Evolutionary conservation across 2,888 invertebrate genomes (phyloP).

Genomic region (Trachelus tabidus): DNA sequence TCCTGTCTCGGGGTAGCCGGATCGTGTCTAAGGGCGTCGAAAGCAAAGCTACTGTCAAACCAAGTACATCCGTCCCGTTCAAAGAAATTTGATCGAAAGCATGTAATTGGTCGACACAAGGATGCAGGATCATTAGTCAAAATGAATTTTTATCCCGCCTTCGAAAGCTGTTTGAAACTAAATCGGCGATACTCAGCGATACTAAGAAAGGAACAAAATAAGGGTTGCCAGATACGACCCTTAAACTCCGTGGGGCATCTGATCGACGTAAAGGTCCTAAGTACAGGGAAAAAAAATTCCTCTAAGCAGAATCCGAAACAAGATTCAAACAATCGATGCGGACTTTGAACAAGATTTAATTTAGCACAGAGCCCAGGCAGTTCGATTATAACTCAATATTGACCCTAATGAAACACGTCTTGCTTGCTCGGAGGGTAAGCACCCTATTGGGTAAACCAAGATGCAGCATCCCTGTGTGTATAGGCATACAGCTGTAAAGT

Average conservation of each 20-base stretch:
- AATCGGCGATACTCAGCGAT: neutral
- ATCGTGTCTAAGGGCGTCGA: neutral
- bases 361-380: conserved; percentile 33
- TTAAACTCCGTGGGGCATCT: neutral
- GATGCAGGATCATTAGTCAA: neutral
- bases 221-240: neutral
- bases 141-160: neutral
- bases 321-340: conserved; percentile 22
- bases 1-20: neutral
- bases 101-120: neutral
- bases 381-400: conserved; percentile 50
- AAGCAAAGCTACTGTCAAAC: neutral
- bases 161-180: neutral
- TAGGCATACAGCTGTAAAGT: conserved; percentile 22
- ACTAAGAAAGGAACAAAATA: neutral
- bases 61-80: neutral
- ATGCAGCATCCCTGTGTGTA: conserved; percentile 27
- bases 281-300: neutral
- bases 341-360: conserved; percentile 41
- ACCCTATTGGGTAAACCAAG: conserved; percentile 39
- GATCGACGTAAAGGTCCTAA: neutral
- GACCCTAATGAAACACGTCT: conserved; percentile 46
- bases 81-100: neutral
- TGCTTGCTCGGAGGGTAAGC: conserved; percentile 33
- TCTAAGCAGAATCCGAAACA: neutral